Conservation (phyloP, 92 coral and sea anemone species). For the Scolanthus callimorphus region DNA sequence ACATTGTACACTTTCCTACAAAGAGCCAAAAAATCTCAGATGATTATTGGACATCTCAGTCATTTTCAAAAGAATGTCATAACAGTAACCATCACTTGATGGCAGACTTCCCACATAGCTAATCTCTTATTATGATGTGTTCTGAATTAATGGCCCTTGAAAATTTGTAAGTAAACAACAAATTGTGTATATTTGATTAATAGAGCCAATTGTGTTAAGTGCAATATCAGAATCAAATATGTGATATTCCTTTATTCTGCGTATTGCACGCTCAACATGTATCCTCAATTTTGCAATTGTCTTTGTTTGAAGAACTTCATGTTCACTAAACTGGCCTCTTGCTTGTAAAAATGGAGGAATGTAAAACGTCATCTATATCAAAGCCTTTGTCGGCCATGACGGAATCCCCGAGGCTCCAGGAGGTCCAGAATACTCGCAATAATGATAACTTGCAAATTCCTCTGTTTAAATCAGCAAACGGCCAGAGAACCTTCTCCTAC, state of each 20-base stretch:
- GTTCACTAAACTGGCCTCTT: constrained; percentile 18
- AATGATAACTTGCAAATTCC: too few species aligned
- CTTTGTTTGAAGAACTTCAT: constrained; percentile 40
- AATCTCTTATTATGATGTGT: too few species aligned
- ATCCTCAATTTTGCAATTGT: constrained; percentile 42
- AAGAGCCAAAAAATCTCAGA: too few species aligned
- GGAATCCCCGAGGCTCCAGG: constrained; percentile 36
- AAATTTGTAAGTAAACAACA: constrained; percentile 36
- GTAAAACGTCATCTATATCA: constrained; percentile 28
- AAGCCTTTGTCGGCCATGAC: constrained; percentile 58
- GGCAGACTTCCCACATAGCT: too few species aligned
- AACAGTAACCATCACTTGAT: too few species aligned
- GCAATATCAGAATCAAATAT: constrained; percentile 43
- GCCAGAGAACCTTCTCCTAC: too few species aligned
- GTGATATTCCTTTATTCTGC: constrained; percentile 37
- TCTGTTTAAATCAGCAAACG: too few species aligned
- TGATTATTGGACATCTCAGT: too few species aligned
- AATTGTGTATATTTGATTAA: constrained; percentile 33
- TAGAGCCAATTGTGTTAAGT: constrained; percentile 20
- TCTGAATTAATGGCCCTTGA: constrained; percentile 38
- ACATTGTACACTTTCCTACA: too few species aligned
- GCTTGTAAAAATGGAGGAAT: constrained; percentile 46
- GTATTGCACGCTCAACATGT: constrained; percentile 53
- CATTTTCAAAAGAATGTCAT: too few species aligned
- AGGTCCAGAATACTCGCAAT: constrained; percentile 49